Base-by-base conservation (phyloP, 2,113 vertebrate genomes). In the Ardeotis arabs region DNA sequence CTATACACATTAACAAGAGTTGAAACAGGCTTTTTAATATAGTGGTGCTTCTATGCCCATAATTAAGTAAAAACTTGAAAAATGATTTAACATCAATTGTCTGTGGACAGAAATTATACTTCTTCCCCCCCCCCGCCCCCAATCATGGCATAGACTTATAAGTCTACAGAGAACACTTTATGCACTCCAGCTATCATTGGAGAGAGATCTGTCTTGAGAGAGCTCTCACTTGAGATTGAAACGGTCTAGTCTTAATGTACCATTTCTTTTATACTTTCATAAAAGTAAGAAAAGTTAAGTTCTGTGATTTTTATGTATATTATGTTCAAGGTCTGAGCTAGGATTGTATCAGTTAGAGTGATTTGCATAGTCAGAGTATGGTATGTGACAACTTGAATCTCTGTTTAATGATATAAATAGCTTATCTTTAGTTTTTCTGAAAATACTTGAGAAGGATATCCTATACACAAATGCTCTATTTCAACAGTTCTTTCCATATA, bases 371-470 rank as follows among this genome's bases (percentile, higher is more conserved):
- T 77, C 59, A 75, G 49, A 63, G 56, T 35, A 69, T 72, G 70
- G 58, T 76, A 89, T 64, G 23, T 64, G 49, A 78, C 60, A 82
- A 82, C 50, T 89, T 3, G 60, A 79, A 60, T 80, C 53, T 84
- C 52, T 83, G 31, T 79, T 80, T 76, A 90, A 75, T 80, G 50
- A 88, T 45, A 89, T 76, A 93, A 92, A 88, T 39, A 77, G 17
- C 53, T 90, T 79, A 78, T n/a, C 73, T 94, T 77, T 80, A 86
- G 19, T 64, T 80, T 66, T 92, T 70, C 75, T 87, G 64, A 83
- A 93, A 90, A 90, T 64, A 60, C n/a, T 73, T 69, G 52, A 94
- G 50, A 86, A 49, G 35, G 24, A 79, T 82, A 35, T 67, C 50
- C 56, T 62, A 29, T 55, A 59, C 39, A 59, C 59, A 92, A 79